A percentile compares a stretch with the other conserved stretches of the same genome.
Evolutionary conservation across 2,797 vertebrate genomes (phyloP).

Genomic region (Sebastes steindachneri): DNA sequence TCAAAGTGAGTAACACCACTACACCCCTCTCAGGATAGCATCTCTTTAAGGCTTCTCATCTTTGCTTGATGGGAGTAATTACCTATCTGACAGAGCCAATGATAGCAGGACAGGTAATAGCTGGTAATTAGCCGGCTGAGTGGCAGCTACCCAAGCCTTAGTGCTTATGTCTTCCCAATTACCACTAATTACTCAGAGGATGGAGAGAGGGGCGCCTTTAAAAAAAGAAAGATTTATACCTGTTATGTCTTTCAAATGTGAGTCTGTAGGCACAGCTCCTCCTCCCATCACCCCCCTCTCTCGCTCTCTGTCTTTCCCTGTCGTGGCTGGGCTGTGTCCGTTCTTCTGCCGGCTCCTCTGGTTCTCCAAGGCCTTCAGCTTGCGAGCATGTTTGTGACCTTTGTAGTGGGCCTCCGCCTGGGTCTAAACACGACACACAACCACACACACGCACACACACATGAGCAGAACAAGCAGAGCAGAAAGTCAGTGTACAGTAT

Average conservation of each 20-base stretch:
- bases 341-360: slow-evolving; percentile 80
- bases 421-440: slow-evolving; percentile 81
- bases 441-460: slow-evolving; percentile 17
- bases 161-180: slow-evolving; percentile 59
- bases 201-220: slow-evolving; percentile 1
- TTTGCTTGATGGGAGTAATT: slow-evolving; percentile 70
- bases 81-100: slow-evolving; percentile 59
- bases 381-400: slow-evolving; percentile 94
- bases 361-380: slow-evolving; percentile 91
- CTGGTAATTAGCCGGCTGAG: slow-evolving; percentile 70
- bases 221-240: slow-evolving; percentile 60
- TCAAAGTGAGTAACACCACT: neutral
- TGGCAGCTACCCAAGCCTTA: slow-evolving; percentile 67
- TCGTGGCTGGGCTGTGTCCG: slow-evolving; percentile 18
- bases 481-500: slow-evolving; percentile 27
- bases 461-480: slow-evolving; percentile 14
- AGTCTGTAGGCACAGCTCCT: slow-evolving; percentile 35
- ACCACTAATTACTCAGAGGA: slow-evolving; percentile 60
- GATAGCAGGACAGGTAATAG: slow-evolving; percentile 74
- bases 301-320: slow-evolving; percentile 48
- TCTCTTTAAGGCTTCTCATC: slow-evolving; percentile 42
- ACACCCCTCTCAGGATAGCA: slow-evolving; percentile 21
- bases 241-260: slow-evolving; percentile 54
- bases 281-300: slow-evolving; percentile 36
- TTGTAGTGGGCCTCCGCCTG: slow-evolving; percentile 98